A percentile compares a stretch with the other conserved stretches of the same genome.
Evolutionary conservation across 1,140 invertebrate genomes (phyloP).

Genomic region (Pseudomyrmex pallidus): DNA sequence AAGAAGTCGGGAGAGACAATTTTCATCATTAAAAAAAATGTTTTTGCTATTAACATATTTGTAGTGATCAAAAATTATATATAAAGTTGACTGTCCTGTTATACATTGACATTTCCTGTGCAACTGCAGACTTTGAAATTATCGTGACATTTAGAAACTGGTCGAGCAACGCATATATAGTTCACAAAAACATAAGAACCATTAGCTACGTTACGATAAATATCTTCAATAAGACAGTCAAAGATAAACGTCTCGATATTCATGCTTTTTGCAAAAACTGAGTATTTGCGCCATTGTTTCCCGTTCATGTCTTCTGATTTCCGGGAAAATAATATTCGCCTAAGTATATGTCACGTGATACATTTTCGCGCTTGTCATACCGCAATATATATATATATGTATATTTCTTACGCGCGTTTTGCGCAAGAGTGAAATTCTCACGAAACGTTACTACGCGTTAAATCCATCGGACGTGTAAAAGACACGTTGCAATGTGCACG

Average conservation of each 20-base stretch:
- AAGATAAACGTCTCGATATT: not conserved
- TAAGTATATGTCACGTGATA: constrained; percentile 6
- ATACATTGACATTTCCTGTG: constrained; percentile 39
- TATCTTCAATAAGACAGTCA: not conserved
- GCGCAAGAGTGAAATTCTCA: constrained; percentile 58
- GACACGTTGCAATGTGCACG: constrained; percentile 18
- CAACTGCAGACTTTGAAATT: not conserved
- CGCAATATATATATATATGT: not conserved
- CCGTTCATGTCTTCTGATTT: not conserved
- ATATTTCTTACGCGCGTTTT: constrained; percentile 21
- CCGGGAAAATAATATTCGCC: not conserved
- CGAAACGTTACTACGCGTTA: constrained; percentile 44
- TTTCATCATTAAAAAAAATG: constrained; percentile 8
- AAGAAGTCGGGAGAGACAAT: not conserved
- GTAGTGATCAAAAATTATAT: not conserved
- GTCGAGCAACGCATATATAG: constrained; percentile 19
- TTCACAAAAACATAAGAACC: constrained; percentile 23
- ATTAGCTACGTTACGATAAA: constrained; percentile 2
- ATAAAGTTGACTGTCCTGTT: constrained; percentile 22
- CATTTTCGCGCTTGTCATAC: constrained; percentile 23
- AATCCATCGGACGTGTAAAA: constrained; percentile 37
- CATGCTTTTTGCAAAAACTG: not conserved
- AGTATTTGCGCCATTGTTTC: constrained; percentile 6
- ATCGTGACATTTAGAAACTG: constrained; percentile 58
- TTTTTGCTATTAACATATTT: not conserved